Conservation (phyloP, 2,888 invertebrate genomes). For the Chrysolina haemoptera region DNA sequence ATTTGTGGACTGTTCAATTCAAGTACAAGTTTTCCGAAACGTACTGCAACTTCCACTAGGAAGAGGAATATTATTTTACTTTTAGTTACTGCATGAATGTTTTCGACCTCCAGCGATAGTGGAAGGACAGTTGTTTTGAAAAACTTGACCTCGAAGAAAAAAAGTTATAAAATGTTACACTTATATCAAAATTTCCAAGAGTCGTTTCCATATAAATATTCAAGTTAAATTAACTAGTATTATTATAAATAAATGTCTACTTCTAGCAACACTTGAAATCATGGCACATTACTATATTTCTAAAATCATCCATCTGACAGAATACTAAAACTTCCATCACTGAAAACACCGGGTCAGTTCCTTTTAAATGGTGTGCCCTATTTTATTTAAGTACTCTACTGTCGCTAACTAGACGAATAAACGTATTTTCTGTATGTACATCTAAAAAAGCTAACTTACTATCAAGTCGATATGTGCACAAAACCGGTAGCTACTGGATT, state of each 20-base stretch:
- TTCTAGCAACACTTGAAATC: slow-evolving; percentile 67
- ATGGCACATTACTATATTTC: slow-evolving; percentile 67
- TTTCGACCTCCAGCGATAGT: not conserved
- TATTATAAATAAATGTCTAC: slow-evolving; percentile 67
- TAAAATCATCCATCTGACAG: slow-evolving; percentile 66
- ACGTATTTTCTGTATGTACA: slow-evolving; percentile 54
- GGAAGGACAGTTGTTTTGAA: not conserved
- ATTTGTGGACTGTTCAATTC: slow-evolving; percentile 51
- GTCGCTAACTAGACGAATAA: slow-evolving; percentile 37
- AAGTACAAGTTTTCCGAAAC: slow-evolving; percentile 13
- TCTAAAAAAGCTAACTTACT: slow-evolving; percentile 57
- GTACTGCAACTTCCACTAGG: not conserved
- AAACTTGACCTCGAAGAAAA: slow-evolving; percentile 1
- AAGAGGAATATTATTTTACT: not conserved
- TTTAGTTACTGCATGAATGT: not conserved
- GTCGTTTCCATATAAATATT: slow-evolving; percentile 59
- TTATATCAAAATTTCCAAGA: slow-evolving; percentile 68
- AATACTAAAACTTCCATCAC: slow-evolving; percentile 69
- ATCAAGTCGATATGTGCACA: slow-evolving; percentile 59
- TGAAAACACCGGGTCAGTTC: slow-evolving; percentile 61
- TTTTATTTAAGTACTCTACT: slow-evolving; percentile 40
- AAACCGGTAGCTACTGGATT: slow-evolving; percentile 51
- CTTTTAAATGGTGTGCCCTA: slow-evolving; percentile 42
- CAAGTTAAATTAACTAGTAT: slow-evolving; percentile 65
- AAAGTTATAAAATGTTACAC: slow-evolving; percentile 43